These are phyloP conservation scores for Sciaenops ocellatus DNA, from an alignment of 2,797 vertebrate genomes.

Conservation along the genomic window DNA sequence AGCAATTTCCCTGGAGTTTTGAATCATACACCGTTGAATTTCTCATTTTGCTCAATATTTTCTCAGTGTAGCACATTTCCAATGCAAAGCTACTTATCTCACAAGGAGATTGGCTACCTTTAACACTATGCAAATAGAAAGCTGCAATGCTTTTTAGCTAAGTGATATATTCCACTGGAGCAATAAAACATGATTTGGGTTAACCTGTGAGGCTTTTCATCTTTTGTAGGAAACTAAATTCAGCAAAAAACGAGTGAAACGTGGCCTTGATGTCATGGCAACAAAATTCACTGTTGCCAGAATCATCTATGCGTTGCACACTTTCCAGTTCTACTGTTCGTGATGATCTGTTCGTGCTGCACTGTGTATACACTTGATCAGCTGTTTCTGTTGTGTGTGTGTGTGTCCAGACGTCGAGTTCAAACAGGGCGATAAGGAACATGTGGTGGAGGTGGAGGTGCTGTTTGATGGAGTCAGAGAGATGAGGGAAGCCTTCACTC, in stretches of 20 bases:
- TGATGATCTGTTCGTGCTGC: conserved; percentile 7
- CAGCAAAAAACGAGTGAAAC: conserved; percentile 21
- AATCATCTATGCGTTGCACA: background rate
- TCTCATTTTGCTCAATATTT: conserved; percentile 57
- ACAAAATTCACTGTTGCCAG: too few relatives aligned
- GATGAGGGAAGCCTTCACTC: conserved; percentile 95
- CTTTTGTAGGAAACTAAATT: conserved; percentile 33
- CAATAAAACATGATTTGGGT: conserved; percentile 38
- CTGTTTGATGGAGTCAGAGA: conserved; percentile 91
- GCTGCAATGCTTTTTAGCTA: conserved; percentile 46
- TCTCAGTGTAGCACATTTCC: conserved; percentile 50
- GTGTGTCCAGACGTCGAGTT: conserved; percentile 90
- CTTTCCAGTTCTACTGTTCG: background rate
- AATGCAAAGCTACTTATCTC: conserved; percentile 63
- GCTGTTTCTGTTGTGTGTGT: conserved; percentile 19
- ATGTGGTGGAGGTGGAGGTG: conserved; percentile 92
- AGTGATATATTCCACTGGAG: conserved; percentile 46
- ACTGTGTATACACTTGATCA: background rate
- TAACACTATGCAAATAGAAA: conserved; percentile 61
- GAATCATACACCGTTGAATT: conserved; percentile 54
- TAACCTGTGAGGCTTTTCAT: conserved; percentile 17
- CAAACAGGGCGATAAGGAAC: conserved; percentile 90
- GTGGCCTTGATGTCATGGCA: conserved; percentile 1
- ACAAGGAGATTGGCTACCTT: conserved; percentile 55
- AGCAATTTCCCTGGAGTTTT: conserved; percentile 49